Evolutionary conservation across 2,797 vertebrate species (phyloP).

Genomic region (Diglossa cyanea): DNA sequence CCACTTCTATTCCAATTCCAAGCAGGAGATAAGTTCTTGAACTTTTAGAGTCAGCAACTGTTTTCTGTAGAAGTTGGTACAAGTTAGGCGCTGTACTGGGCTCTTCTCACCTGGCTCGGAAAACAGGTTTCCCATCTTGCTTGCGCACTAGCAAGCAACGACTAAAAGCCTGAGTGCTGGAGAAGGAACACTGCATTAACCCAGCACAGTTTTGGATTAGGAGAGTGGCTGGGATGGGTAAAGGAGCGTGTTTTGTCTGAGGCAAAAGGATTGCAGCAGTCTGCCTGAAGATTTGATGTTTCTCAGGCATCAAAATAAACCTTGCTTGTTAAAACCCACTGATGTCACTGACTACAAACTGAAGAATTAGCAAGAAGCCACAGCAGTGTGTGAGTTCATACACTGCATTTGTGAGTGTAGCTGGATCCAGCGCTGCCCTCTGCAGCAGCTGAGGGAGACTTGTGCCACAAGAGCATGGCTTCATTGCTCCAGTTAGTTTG

Average conservation of each 20-base stretch:
- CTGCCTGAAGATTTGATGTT: background rate
- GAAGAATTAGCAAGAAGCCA: too few species aligned
- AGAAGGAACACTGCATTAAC: background rate
- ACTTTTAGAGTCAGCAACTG: accelerated
- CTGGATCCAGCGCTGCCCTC: too few species aligned
- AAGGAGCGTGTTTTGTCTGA: accelerated
- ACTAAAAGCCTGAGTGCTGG: background rate
- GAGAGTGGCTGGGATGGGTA: background rate
- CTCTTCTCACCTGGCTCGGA: background rate
- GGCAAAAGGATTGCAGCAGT: background rate
- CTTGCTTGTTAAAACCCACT: background rate
- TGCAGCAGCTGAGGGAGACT: too few species aligned
- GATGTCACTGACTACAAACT: accelerated
- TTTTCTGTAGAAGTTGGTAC: background rate
- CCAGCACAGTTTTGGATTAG: accelerated
- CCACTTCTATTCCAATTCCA: accelerated
- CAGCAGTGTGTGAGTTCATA: accelerated
- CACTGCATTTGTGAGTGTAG: accelerated
- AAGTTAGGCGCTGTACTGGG: background rate
- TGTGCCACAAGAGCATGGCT: accelerated
- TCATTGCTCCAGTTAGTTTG: background rate
- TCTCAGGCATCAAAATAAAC: background rate
- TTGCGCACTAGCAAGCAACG: background rate
- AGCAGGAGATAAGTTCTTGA: background rate
- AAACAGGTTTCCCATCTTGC: background rate